phyloP scores from a whole-genome alignment of 2,113 vertebrate species.

The Cisticola juncidis region DNA sequence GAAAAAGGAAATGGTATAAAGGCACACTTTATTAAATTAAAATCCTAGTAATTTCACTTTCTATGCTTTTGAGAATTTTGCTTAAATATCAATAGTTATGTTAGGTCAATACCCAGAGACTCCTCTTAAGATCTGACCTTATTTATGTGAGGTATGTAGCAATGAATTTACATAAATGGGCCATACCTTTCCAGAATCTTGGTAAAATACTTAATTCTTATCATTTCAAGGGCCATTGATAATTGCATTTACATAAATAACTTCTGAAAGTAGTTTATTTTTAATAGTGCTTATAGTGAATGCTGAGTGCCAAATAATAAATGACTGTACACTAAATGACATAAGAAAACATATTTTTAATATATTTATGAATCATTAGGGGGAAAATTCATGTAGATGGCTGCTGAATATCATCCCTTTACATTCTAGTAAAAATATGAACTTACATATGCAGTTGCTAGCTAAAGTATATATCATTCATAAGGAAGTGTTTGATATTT shows the following conservation, averaged over 20 bases:
- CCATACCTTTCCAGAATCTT: neutral
- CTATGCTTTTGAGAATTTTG: neutral
- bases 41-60: neutral
- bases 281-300: neutral
- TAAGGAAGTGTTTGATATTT: slow-evolving; percentile 50
- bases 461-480: slow-evolving; percentile 5
- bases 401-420: neutral
- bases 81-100: neutral
- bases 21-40: neutral
- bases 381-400: neutral
- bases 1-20: neutral
- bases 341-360: neutral
- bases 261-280: neutral
- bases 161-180: neutral
- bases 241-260: slow-evolving; percentile 22
- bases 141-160: neutral
- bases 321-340: neutral
- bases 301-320: neutral
- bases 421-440: slow-evolving; percentile 7
- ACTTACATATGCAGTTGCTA: neutral
- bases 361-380: neutral
- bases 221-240: neutral
- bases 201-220: neutral
- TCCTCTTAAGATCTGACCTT: neutral
- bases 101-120: neutral